A percentile compares a stretch with the other conserved stretches of the same genome.
Evolutionary conservation across 2,888 invertebrate species (phyloP).

Genomic region (Machimus atricapillus): DNA sequence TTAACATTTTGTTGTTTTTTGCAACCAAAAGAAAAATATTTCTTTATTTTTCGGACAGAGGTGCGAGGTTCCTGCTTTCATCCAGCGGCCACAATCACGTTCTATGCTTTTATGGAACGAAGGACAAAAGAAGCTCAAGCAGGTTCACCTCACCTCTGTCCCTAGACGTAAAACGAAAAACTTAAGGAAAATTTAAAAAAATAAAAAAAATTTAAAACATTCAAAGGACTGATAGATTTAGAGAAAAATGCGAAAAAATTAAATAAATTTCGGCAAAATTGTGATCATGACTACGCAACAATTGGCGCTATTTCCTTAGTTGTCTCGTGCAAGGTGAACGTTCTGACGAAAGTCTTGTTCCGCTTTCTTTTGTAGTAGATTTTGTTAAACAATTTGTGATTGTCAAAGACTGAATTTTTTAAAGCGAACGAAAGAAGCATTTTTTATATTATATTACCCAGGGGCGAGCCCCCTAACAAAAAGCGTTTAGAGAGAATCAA

Average conservation of each 20-base stretch:
- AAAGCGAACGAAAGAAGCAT: slow-evolving; percentile 45
- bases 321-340: neutral
- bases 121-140: neutral
- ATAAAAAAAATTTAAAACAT: neutral
- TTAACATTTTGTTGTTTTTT: neutral
- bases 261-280: slow-evolving; percentile 19
- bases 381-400: slow-evolving; percentile 55
- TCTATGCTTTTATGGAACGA: neutral
- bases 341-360: slow-evolving; percentile 40
- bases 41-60: neutral
- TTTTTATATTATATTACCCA: slow-evolving; percentile 33
- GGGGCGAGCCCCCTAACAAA: neutral
- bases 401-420: slow-evolving; percentile 55
- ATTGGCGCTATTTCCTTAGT: slow-evolving; percentile 13
- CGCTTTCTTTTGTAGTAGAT: slow-evolving; percentile 49
- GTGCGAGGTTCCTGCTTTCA: neutral
- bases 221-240: slow-evolving; percentile 41
- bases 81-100: neutral
- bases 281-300: slow-evolving; percentile 39
- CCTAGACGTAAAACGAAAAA: neutral
- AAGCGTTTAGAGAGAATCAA: slow-evolving; percentile 32
- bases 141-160: neutral
- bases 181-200: neutral
- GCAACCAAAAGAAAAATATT: neutral
- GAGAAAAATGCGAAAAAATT: neutral